Base-by-base conservation (phyloP, 1,140 invertebrate genomes). In the Scaptomyza montana region DNA sequence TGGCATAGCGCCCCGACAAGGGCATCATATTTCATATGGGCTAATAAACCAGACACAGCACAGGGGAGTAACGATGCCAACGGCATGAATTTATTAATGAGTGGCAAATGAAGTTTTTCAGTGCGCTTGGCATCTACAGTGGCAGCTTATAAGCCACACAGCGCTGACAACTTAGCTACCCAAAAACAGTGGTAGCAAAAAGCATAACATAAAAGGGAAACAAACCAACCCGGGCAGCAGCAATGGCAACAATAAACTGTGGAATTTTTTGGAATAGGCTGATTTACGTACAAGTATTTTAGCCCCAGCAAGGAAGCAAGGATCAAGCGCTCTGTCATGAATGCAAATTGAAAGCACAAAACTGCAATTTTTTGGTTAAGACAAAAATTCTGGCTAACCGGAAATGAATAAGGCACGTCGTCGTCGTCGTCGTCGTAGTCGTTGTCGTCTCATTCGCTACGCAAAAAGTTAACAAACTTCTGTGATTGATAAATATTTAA, bases 401-500 rank as follows among this genome's bases (percentile, higher is more conserved):
- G 71, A 76, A 75, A 78, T 75, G 76, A 75, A 71, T 60, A 36
- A 62, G 56, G 62, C 45, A 36, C 55, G 28, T 12, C 39, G 43
- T 16, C 21, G 8, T 36, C 33, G 33, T 36, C 8, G 33, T 36
- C 33, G 2, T 33, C 8, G 33, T 36, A 8, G 2, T 33, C 30
- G 28, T 57, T 16, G 28, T 30, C 46, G n/a, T 47, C n/a, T 53
- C 30, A 9, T 43, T 25, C 41, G 36, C 9, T 43, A 21, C 57
- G 16, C 33, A 46, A 36, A 66, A 78, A 62, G 74, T 76, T 61
- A 89, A 78, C 77, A 72, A 89, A 84, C 84, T 89, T 78, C 70
- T 64, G 69, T 89, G 85, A 89, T 89, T 89, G 85, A 89, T 89
- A 89, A 89, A 89, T 89, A 89, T 89, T 89, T 89, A 89, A 89